Conservation (phyloP, 2,113 vertebrate species). For the Esox niger region DNA sequence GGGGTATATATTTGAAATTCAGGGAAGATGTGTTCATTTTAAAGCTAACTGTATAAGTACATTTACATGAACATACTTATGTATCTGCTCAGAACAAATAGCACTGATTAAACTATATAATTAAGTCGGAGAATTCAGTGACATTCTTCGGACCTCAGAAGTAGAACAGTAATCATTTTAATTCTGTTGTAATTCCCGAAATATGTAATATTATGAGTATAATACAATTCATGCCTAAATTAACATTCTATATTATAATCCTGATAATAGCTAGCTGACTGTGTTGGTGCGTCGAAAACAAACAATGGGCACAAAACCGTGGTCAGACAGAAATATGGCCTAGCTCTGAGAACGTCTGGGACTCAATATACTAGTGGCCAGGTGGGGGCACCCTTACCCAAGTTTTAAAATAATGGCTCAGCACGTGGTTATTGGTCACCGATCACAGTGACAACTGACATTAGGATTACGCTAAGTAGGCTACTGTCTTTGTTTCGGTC, state of each 20-base stretch:
- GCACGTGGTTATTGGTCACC: neutral
- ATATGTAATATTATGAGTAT: neutral
- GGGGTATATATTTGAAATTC: conserved; percentile 2
- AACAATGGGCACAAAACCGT: neutral
- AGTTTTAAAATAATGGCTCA: conserved; percentile 58
- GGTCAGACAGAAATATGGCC: conserved; percentile 11
- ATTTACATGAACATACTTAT: conserved; percentile 5
- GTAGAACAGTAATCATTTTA: no score
- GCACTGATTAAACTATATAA: neutral
- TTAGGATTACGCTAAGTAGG: conserved; percentile 2
- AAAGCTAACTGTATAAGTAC: conserved; percentile 2
- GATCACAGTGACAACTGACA: conserved; percentile 9
- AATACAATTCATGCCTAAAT: neutral
- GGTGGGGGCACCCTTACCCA: conserved; percentile 78
- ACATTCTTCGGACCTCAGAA: neutral
- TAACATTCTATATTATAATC: neutral
- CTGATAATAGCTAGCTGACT: neutral
- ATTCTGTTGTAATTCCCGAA: neutral
- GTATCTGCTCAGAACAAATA: neutral
- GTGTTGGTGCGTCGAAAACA: neutral
- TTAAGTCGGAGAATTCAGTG: neutral
- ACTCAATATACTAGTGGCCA: conserved; percentile 53
- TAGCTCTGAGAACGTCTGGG: conserved; percentile 17
- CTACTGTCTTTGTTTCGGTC: neutral
- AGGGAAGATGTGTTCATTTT: neutral